These are phyloP conservation scores for Papilio polyxenes DNA, from an alignment of 1,140 invertebrate species.

Conservation along the genomic window DNA sequence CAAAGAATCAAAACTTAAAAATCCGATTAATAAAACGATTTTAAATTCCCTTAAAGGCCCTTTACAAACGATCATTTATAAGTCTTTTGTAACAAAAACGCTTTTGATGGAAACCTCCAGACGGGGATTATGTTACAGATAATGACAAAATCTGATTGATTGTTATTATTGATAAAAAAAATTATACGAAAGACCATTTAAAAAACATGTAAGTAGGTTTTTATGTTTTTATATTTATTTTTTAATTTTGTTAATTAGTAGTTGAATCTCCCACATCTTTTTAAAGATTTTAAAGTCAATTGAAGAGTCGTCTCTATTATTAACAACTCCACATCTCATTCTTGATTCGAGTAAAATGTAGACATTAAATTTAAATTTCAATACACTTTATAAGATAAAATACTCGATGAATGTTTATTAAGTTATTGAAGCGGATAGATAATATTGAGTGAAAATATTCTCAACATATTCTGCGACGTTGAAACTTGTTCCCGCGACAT, in stretches of 20 bases:
- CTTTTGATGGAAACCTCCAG: neutral
- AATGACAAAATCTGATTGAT: constrained; percentile 7
- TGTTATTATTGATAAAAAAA: neutral
- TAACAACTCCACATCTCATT: no score
- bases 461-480: constrained; percentile 8
- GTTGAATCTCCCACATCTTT: no score
- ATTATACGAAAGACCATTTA: neutral
- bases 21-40: constrained; percentile 9
- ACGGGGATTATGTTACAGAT: neutral
- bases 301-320: no score
- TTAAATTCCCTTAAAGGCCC: neutral
- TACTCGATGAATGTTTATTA: constrained; percentile 18
- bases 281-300: no score
- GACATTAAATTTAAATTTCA: neutral
- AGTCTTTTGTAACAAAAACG: constrained; percentile 13
- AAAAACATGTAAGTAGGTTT: no score
- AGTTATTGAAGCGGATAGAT: constrained; percentile 24
- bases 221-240: no score
- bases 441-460: constrained; percentile 18
- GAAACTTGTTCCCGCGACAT: neutral
- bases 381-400: constrained; percentile 23
- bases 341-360: neutral
- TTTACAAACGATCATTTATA: constrained; percentile 13
- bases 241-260: no score
- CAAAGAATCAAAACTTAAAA: constrained; percentile 1